These are phyloP conservation scores for Tiphia femorata DNA, from an alignment of 2,888 invertebrate species.

Conservation along the genomic window DNA sequence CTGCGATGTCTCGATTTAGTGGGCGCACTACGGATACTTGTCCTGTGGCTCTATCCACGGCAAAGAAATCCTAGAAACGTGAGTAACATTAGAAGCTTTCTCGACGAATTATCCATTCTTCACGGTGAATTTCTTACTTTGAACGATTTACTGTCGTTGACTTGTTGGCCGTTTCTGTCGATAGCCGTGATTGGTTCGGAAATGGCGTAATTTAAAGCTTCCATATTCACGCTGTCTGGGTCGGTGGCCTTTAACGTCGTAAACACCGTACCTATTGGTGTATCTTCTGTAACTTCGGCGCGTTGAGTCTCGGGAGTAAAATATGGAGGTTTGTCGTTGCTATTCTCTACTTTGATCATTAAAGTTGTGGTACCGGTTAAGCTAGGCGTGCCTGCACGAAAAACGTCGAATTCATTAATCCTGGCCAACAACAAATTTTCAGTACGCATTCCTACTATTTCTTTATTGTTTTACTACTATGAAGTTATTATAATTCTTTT, in stretches of 20 bases:
- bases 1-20: constrained; percentile 78
- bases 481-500: no score
- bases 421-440: neutral
- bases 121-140: no score
- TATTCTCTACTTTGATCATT: constrained; percentile 84
- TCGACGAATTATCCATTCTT: neutral
- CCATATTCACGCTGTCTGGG: constrained; percentile 81
- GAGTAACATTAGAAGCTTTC: neutral
- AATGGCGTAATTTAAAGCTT: constrained; percentile 77
- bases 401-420: neutral
- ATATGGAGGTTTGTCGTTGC: constrained; percentile 89
- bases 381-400: constrained; percentile 78
- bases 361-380: constrained; percentile 85
- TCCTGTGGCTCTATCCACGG: constrained; percentile 74
- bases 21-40: constrained; percentile 76
- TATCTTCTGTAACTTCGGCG: constrained; percentile 86
- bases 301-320: constrained; percentile 85
- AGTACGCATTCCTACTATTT: no score
- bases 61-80: constrained; percentile 75
- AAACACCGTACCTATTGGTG: constrained; percentile 78
- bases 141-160: constrained; percentile 66
- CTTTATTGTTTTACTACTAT: no score
- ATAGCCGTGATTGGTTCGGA: constrained; percentile 83
- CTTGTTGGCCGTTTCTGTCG: constrained; percentile 86
- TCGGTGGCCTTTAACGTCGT: constrained; percentile 82